Evolutionary conservation across 2,888 invertebrate genomes (phyloP).

Genomic region (Graphium colonna): DNA sequence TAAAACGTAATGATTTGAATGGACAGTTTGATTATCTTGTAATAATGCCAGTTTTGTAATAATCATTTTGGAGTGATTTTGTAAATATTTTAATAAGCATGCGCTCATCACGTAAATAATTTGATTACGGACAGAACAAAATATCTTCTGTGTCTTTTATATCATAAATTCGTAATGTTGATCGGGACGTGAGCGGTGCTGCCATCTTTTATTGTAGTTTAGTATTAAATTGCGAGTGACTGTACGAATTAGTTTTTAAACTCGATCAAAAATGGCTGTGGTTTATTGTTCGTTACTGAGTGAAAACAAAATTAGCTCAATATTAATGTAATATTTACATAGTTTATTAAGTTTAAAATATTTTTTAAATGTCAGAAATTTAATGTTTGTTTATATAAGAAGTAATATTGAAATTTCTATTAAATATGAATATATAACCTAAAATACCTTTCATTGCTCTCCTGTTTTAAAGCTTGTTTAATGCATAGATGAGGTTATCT

Average conservation of each 20-base stretch:
- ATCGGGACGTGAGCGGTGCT: constrained; percentile 26
- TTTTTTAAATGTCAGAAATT: neutral
- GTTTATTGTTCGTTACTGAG: neutral
- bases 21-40: no score
- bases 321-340: no score
- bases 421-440: no score
- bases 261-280: constrained; percentile 16
- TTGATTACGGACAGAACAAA: constrained; percentile 18
- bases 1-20: no score
- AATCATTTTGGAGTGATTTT: no score
- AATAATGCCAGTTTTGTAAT: no score
- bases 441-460: no score
- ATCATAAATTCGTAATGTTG: neutral
- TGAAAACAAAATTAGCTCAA: no score
- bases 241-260: constrained; percentile 15
- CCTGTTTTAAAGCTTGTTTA: no score
- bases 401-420: no score
- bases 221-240: constrained; percentile 8
- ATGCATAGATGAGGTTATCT: no score
- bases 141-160: constrained; percentile 22
- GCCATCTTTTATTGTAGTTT: constrained; percentile 7
- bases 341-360: neutral
- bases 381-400: neutral
- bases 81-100: neutral
- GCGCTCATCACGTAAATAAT: neutral